Evolutionary conservation across 2,888 invertebrate genomes (phyloP).

Genomic region (Malthinus seriepunctatus): DNA sequence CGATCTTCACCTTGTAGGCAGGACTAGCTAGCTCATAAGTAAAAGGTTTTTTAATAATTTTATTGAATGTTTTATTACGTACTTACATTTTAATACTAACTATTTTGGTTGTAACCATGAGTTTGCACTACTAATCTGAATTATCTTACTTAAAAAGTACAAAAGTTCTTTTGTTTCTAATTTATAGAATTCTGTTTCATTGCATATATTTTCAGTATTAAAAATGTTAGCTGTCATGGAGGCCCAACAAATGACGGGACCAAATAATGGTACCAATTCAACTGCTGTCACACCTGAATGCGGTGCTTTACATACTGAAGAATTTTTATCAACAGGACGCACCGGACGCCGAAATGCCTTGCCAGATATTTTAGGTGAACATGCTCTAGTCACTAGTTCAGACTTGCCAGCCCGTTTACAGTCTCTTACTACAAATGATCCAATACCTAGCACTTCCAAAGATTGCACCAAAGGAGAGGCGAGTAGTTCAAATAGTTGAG

Average conservation of each 20-base stretch:
- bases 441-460: slow-evolving; percentile 32
- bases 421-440: slow-evolving; percentile 68
- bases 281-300: slow-evolving; percentile 30
- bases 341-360: slow-evolving; percentile 88
- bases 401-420: slow-evolving; percentile 77
- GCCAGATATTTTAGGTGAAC: slow-evolving; percentile 79
- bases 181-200: background rate
- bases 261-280: slow-evolving; percentile 35
- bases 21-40: too few species aligned
- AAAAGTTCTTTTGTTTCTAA: background rate
- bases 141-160: background rate
- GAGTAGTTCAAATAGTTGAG: slow-evolving; percentile 41
- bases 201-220: slow-evolving; percentile 41
- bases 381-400: slow-evolving; percentile 72
- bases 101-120: too few species aligned
- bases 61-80: too few species aligned
- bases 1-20: too few species aligned
- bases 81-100: too few species aligned
- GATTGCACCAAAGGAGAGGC: slow-evolving; percentile 30
- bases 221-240: slow-evolving; percentile 56
- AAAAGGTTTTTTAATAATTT: too few species aligned
- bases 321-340: slow-evolving; percentile 83
- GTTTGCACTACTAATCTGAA: background rate
- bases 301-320: slow-evolving; percentile 51
- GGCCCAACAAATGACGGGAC: slow-evolving; percentile 44